phyloP scores from a whole-genome alignment of 2,888 invertebrate genomes.

The Melipona bicolor region DNA sequence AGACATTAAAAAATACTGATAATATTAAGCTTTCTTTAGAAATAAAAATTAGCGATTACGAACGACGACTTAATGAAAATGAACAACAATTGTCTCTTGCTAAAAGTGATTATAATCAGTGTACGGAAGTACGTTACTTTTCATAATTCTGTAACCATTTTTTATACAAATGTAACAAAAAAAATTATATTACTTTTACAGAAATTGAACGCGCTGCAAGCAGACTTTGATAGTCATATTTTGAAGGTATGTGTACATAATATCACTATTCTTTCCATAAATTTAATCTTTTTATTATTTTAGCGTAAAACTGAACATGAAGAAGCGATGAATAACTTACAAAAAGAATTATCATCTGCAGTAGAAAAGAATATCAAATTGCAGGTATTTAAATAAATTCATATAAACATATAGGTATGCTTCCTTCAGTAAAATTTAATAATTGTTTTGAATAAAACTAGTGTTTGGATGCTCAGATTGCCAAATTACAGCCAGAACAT shows the following conservation, averaged over 20 bases:
- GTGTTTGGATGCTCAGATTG: slow-evolving; percentile 57
- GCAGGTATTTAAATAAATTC: slow-evolving; percentile 42
- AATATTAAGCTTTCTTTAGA: slow-evolving; percentile 9
- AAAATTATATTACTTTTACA: slow-evolving; percentile 35
- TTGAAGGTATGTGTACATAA: slow-evolving; percentile 34
- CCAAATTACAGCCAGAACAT: slow-evolving; percentile 56
- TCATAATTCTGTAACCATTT: slow-evolving; percentile 2
- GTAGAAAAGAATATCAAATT: slow-evolving; percentile 37
- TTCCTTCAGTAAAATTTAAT: background rate
- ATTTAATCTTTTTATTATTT: slow-evolving; percentile 16
- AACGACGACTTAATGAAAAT: slow-evolving; percentile 25
- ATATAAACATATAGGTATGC: background rate
- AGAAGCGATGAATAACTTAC: slow-evolving; percentile 27
- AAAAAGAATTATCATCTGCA: slow-evolving; percentile 27
- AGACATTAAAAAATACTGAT: slow-evolving; percentile 25
- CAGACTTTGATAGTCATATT: slow-evolving; percentile 34
- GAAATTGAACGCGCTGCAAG: slow-evolving; percentile 26
- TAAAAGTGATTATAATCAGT: slow-evolving; percentile 22
- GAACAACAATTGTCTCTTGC: slow-evolving; percentile 23
- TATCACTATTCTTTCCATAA: background rate
- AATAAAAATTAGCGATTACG: slow-evolving; percentile 29
- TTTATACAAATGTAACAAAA: slow-evolving; percentile 7
- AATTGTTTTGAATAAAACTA: slow-evolving; percentile 27
- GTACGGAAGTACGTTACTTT: slow-evolving; percentile 30
- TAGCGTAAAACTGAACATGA: slow-evolving; percentile 49